A percentile compares a stretch with the other conserved stretches of the same genome.
Conservation (phyloP, 1,140 invertebrate genomes). For the Cylas formicarius region DNA sequence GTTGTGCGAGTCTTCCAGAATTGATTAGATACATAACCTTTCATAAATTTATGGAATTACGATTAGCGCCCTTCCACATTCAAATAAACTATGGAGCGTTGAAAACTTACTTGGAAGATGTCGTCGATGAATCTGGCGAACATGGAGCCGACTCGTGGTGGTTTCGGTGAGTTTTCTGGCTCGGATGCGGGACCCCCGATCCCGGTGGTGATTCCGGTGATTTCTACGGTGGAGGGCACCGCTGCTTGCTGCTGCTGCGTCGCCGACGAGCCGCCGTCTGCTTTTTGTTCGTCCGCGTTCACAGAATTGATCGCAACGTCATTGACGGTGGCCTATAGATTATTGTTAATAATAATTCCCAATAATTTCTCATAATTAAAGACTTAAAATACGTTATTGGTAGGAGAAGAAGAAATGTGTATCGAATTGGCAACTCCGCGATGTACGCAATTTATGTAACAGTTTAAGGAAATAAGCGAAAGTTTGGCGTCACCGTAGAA, state of each 20-base stretch:
- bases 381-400: no score
- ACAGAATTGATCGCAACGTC: slow-evolving; percentile 30
- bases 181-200: slow-evolving; percentile 17
- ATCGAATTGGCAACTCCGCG: no score
- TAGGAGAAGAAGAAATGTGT: no score
- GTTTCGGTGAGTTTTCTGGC: slow-evolving; percentile 17
- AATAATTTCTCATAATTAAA: no score
- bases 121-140: slow-evolving; percentile 37
- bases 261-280: neutral
- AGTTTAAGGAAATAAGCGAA: no score
- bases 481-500: no score
- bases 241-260: slow-evolving; percentile 5
- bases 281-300: slow-evolving; percentile 18
- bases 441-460: no score
- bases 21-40: no score
- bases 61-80: no score
- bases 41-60: no score
- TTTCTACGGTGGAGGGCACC: slow-evolving; percentile 24
- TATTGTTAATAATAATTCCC: slow-evolving; percentile 1
- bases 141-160: slow-evolving; percentile 32
- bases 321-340: slow-evolving; percentile 29
- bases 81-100: no score
- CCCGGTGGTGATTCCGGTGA: slow-evolving; percentile 29
- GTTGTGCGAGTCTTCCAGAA: no score
- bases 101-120: slow-evolving; percentile 35